Base-by-base conservation (phyloP, 92 coral and sea anemone genomes). In the Pocillopora grandis region DNA sequence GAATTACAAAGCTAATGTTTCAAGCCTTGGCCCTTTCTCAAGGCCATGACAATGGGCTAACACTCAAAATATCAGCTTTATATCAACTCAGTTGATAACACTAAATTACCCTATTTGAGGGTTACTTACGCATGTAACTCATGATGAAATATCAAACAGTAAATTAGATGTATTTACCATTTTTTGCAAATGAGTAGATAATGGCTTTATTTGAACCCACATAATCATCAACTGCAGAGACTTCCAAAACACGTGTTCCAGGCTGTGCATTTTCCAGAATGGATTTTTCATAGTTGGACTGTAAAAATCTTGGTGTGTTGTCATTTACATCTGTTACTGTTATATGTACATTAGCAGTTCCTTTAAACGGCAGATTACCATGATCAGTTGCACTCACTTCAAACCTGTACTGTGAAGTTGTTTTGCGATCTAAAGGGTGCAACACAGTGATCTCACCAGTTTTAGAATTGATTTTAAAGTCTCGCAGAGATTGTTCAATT, bases 261-360 rank as follows among this genome's bases (percentile, higher is more conserved):
- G 80, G 84, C 18, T 73, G 84, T 3, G 89, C 86, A 69, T 89
- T 81, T 75, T 96, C 99, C 36, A 79, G 76, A 65, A 96, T 73
- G 8, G 85, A 72, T 2, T 85, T 91, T 42, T 62, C 85, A 75
- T 96, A 94, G 52, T 84, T 87, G 0, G 71, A 76, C 77, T 91
- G 57, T 15, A 70, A 61, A 71, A 96, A 96, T 82, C 82, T 62
- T 55, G 98, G 99, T 27, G 88, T 88, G 89, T 96, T 94, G 84
- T 96, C 99, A 79, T 96, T 96, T 3, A 94, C 94, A 84, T 96
- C 99, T 49, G 82, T 83, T 33, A 96, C 95, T 1, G 88, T 93
- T 19, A 96, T 89, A 58, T 72, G 88, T 35, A 96, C 95, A 67
- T 83, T 86, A 8, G 99, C 90, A 15, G 87, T 90, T 64, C 92